Evolutionary conservation across 2,888 invertebrate genomes (phyloP).

Genomic region (Osmoderma eremita): DNA sequence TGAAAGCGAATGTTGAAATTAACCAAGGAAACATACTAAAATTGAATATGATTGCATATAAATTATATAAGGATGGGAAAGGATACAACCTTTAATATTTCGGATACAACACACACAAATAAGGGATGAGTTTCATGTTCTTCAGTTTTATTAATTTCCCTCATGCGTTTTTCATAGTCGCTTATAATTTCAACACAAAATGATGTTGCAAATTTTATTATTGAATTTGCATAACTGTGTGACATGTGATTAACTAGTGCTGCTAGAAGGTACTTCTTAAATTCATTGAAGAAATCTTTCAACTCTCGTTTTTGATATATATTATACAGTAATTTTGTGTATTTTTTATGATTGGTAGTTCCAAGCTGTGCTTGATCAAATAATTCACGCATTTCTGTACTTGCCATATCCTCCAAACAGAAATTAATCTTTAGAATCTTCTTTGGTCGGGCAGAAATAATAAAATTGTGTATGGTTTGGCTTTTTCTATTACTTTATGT

Average conservation of each 20-base stretch:
- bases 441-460: too few relatives aligned
- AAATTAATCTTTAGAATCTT: too few relatives aligned
- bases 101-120: conserved; percentile 12
- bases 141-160: not conserved
- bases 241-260: conserved; percentile 1
- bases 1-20: conserved; percentile 73
- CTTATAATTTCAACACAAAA: conserved; percentile 25
- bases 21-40: conserved; percentile 64
- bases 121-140: conserved; percentile 33
- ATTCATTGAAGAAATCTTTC: conserved; percentile 10
- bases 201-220: conserved; percentile 20
- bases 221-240: conserved; percentile 1
- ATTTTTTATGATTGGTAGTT: conserved; percentile 13
- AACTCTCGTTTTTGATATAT: conserved; percentile 14
- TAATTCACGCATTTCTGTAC: conserved; percentile 7
- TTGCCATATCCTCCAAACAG: not conserved
- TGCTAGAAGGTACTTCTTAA: conserved; percentile 11
- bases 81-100: conserved; percentile 22
- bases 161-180: conserved; percentile 8
- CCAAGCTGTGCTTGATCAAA: conserved; percentile 12
- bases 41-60: too few relatives aligned
- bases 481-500: too few relatives aligned
- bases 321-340: conserved; percentile 8
- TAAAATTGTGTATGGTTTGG: too few relatives aligned
- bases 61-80: conserved; percentile 12